A percentile compares a stretch with the other conserved stretches of the same genome.
Evolutionary conservation across 2,888 invertebrate genomes (phyloP).

Genomic region (Philhelius pedissequus): DNA sequence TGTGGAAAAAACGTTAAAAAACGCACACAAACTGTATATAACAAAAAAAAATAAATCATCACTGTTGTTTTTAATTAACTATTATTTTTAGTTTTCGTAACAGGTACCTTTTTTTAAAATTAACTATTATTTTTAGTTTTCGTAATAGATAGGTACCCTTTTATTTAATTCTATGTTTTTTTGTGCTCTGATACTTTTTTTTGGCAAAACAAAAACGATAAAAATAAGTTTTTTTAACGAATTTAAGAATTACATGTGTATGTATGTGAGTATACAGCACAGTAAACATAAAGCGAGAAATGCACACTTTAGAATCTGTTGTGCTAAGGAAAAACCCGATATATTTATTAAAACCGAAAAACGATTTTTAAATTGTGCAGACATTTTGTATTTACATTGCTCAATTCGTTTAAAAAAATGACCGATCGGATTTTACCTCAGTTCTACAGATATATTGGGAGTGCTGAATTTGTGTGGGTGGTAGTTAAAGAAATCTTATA

Average conservation of each 20-base stretch:
- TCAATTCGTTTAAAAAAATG: too few species aligned
- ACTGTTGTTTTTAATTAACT: constrained; percentile 8
- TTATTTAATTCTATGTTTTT: constrained; percentile 22
- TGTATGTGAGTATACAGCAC: constrained; percentile 1
- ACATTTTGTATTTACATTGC: too few species aligned
- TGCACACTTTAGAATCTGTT: too few species aligned
- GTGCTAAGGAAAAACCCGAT: too few species aligned
- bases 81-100: not conserved
- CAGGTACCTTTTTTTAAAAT: too few species aligned
- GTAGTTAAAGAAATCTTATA: too few species aligned
- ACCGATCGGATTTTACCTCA: too few species aligned
- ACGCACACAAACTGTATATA: constrained; percentile 26
- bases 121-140: not conserved
- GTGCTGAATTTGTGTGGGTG: not conserved
- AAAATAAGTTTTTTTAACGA: constrained; percentile 57
- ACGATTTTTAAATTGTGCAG: too few species aligned
- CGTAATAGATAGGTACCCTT: not conserved
- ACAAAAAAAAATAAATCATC: constrained; percentile 57
- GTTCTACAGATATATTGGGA: too few species aligned
- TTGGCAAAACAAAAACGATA: constrained; percentile 69
- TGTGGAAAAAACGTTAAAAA: constrained; percentile 28
- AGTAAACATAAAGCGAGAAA: not conserved
- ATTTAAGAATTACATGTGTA: not conserved
- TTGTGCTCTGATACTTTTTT: constrained; percentile 29
- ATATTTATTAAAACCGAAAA: too few species aligned